A percentile compares a stretch with the other conserved stretches of the same genome.
Evolutionary conservation across 2,888 invertebrate genomes (phyloP).

Genomic region (Drosophila eohydei): DNA sequence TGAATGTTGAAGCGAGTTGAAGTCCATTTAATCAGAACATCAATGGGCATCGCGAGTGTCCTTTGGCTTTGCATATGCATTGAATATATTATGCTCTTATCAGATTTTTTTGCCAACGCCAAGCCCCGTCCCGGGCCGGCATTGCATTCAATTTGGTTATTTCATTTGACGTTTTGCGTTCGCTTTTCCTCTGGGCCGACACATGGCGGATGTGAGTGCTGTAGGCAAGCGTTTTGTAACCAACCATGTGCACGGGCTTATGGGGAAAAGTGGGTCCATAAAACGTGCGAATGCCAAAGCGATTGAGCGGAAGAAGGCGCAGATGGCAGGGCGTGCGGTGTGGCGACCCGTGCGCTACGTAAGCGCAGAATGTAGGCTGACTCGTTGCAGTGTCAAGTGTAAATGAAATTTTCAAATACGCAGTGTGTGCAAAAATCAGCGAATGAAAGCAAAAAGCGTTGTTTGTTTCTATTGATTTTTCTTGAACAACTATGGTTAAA

Average conservation of each 20-base stretch:
- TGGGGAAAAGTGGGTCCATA: conserved; percentile 39
- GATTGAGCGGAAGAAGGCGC: conserved; percentile 22
- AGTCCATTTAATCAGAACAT: conserved; percentile 21
- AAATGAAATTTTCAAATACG: conserved; percentile 73
- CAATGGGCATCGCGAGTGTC: conserved; percentile 8
- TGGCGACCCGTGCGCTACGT: conserved; percentile 1
- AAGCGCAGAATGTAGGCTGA: conserved; percentile 24
- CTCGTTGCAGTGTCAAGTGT: conserved; percentile 70
- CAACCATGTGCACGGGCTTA: conserved; percentile 29
- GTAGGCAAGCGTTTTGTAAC: conserved; percentile 33
- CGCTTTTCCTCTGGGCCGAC: conserved; percentile 17
- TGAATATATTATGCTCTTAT: conserved; percentile 15
- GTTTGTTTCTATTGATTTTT: conserved; percentile 65
- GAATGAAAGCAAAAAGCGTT: conserved; percentile 46
- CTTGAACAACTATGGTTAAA: conserved; percentile 10
- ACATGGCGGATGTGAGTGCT: conserved; percentile 46
- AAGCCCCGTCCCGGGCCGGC: not conserved
- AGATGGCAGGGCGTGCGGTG: no score
- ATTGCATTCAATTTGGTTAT: conserved; percentile 36
- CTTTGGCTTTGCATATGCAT: conserved; percentile 15
- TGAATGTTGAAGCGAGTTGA: conserved; percentile 1
- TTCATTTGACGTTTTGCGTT: conserved; percentile 37
- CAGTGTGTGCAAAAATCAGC: conserved; percentile 60
- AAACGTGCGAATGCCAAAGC: conserved; percentile 42
- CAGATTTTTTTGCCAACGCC: not conserved